These are phyloP conservation scores for Chaenocephalus aceratus DNA, from an alignment of 2,113 vertebrate species.

Conservation along the genomic window DNA sequence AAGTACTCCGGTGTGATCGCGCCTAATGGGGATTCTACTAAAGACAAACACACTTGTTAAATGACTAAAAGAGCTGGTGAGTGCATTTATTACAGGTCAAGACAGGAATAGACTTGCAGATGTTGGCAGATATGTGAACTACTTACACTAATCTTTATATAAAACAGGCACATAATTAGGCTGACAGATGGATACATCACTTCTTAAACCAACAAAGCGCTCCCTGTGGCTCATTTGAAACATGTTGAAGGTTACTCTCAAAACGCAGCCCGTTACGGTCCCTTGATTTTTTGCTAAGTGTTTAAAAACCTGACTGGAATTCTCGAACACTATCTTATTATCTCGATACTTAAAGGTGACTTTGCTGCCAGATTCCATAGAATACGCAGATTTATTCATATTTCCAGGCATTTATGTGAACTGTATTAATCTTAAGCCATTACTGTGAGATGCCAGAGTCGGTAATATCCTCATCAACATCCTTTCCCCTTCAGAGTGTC, in stretches of 20 bases:
- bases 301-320: slow-evolving; percentile 1
- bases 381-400: slow-evolving; percentile 12
- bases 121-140: slow-evolving; percentile 47
- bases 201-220: slow-evolving; percentile 47
- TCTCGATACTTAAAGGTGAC: slow-evolving; percentile 6
- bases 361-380: slow-evolving; percentile 9
- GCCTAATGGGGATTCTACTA: no score
- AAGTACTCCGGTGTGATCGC: no score
- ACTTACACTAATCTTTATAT: slow-evolving; percentile 50
- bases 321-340: neutral
- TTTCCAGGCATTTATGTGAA: slow-evolving; percentile 20
- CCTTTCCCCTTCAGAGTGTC: slow-evolving; percentile 14
- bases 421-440: slow-evolving; percentile 28
- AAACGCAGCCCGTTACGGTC: slow-evolving; percentile 14
- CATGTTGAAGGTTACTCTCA: slow-evolving; percentile 45
- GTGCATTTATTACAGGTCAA: neutral
- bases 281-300: slow-evolving; percentile 22
- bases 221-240: slow-evolving; percentile 45
- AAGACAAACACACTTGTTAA: neutral
- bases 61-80: neutral
- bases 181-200: slow-evolving; percentile 50
- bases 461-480: slow-evolving; percentile 14
- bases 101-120: slow-evolving; percentile 56
- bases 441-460: slow-evolving; percentile 16
- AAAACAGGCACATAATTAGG: slow-evolving; percentile 59